Base-by-base conservation (phyloP, 2,888 invertebrate genomes). In the Achlya flavicornis region DNA sequence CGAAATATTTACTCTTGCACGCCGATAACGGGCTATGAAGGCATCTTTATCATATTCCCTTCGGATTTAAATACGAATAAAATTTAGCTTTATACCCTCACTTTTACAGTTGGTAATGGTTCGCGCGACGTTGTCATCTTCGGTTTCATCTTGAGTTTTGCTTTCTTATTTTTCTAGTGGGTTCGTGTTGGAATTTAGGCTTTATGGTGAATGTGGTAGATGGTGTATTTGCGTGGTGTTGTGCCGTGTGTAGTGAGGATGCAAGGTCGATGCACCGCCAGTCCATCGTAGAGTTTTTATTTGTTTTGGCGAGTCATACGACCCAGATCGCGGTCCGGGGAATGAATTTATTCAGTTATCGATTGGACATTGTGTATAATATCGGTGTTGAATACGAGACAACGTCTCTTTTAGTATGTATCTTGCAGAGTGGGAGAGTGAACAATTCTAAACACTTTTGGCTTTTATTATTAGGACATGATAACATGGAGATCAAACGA, bases 291-390 rank as follows among this genome's bases (percentile, higher is more conserved):
- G 90, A 87, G 89, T 91, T 93, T 92, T 92, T 91, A 91, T 93
- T 93, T 93, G 92, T 93, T 93, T 91, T 90, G 91, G 91, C 86
- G 88, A 89, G 89, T 89, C 87, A 87, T 84, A 81, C 92, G 93
- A 93, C 93, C 93, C 90, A 93, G 89, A 92, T 93, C 89, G 86
- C 77, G 83, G 84, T 80, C 85, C 80, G 81, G 73, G 80, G 91
- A 91, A 92, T 93, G 92, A 92, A 92, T 92, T 92, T 92, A 93
- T 92, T 91, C 91, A 85, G 87, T 81, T 91, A 93, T 93, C 91
- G 93, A 93, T 93, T 91, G 80, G 81, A 83, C 84, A 87, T 90
- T 89, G 89, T 89, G 88, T 88, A 84, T 90, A 86, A 88, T 91
- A 90, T 89, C 84, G 83, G 78, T 83, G 80, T 72, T 53, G 77